These are phyloP conservation scores for Allochrocebus solatus DNA, from an alignment of 2,797 vertebrate species.

Conservation along the genomic window DNA sequence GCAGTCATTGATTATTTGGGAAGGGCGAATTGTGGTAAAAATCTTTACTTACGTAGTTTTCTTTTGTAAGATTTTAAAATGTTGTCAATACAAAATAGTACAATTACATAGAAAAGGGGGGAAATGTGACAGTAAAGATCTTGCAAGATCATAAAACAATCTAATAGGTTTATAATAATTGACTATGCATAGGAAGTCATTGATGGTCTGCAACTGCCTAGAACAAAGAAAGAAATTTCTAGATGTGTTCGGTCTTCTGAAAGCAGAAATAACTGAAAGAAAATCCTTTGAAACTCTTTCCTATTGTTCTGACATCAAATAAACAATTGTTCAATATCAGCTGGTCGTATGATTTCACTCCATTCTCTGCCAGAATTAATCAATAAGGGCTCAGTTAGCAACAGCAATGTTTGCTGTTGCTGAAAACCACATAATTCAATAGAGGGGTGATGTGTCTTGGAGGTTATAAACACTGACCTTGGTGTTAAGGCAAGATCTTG, in stretches of 20 bases:
- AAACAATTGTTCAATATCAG: neutral
- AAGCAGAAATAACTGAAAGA: neutral
- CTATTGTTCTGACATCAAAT: neutral
- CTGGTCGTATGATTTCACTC: neutral
- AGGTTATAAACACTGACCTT: neutral
- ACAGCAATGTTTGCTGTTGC: neutral
- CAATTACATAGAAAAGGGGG: neutral
- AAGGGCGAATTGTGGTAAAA: neutral
- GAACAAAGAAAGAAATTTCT: neutral
- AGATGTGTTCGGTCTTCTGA: neutral
- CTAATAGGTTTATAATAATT: neutral
- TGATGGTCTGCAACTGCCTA: neutral
- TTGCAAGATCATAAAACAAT: neutral
- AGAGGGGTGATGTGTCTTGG: neutral
- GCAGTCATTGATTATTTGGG: neutral
- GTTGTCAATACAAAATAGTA: neutral
- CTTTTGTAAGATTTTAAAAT: neutral
- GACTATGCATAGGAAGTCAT: neutral
- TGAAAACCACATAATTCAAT: neutral
- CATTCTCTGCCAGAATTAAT: neutral
- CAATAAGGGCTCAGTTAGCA: neutral
- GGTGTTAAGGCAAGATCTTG: neutral
- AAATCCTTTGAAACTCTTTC: neutral
- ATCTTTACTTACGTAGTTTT: neutral
- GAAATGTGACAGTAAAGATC: neutral